A percentile compares a stretch with the other conserved stretches of the same genome.
Evolutionary conservation across 1,140 invertebrate species (phyloP).

Genomic region (Drosophila serrata): DNA sequence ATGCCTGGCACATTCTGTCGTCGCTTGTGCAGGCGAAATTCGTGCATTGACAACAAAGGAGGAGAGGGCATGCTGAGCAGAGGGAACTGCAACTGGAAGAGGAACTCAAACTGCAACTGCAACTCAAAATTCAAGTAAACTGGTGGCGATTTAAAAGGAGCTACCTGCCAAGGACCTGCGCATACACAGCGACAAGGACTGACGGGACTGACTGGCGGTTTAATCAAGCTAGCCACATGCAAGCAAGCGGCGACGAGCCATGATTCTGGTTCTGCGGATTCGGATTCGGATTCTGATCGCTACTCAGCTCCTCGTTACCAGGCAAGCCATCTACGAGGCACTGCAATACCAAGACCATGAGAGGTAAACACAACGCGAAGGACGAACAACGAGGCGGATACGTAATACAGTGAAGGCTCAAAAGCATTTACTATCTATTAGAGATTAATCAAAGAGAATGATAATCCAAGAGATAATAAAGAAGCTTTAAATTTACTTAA

Average conservation of each 20-base stretch:
- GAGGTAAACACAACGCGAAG: constrained; percentile 19
- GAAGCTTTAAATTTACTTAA: not conserved
- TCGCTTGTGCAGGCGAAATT: constrained; percentile 16
- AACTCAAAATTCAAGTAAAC: constrained; percentile 10
- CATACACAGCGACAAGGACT: constrained; percentile 22
- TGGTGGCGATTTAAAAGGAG: constrained; percentile 4
- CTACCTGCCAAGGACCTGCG: constrained; percentile 38
- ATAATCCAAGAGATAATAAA: not conserved
- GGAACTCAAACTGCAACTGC: constrained; percentile 7
- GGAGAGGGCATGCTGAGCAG: constrained; percentile 20
- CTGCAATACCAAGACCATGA: constrained; percentile 66
- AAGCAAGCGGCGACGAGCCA: constrained; percentile 50
- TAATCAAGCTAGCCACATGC: constrained; percentile 75
- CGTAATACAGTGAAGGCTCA: not conserved
- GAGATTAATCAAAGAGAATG: not conserved
- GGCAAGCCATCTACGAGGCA: constrained; percentile 67
- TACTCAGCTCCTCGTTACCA: constrained; percentile 50
- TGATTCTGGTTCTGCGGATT: constrained; percentile 36
- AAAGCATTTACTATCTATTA: not conserved
- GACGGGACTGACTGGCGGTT: constrained; percentile 7
- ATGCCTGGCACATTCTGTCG: constrained; percentile 44
- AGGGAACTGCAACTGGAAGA: constrained; percentile 17
- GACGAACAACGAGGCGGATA: constrained; percentile 1
- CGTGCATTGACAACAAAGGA: constrained; percentile 40
- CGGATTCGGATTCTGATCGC: constrained; percentile 32